A percentile compares a stretch with the other conserved stretches of the same genome.
Conservation (phyloP, 2,797 vertebrate genomes). For the Chaunax sp. region DNA sequence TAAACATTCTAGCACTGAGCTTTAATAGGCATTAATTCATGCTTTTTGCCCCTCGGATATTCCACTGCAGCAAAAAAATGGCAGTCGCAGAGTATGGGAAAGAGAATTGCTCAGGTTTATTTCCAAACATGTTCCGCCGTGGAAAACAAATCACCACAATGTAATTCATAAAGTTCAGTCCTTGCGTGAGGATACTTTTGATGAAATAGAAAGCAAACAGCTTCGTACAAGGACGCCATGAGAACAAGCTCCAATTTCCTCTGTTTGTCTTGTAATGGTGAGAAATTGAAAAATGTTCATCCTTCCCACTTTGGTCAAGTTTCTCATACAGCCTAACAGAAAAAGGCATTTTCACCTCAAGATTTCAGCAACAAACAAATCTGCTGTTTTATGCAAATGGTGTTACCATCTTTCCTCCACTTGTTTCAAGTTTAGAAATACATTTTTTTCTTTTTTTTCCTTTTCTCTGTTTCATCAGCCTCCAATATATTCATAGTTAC, state of each 20-base stretch:
- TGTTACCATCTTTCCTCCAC: conserved; percentile 4
- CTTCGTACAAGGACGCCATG: conserved; percentile 29
- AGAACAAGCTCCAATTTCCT: conserved; percentile 23
- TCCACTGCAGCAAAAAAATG: conserved; percentile 38
- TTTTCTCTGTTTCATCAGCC: neutral
- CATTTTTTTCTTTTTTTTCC: neutral
- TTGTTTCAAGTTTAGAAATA: conserved; percentile 33
- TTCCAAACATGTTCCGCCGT: conserved; percentile 25
- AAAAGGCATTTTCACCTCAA: conserved; percentile 16
- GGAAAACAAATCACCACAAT: conserved; percentile 46
- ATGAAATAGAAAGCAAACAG: conserved; percentile 49
- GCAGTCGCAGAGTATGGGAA: conserved; percentile 20
- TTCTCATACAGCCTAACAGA: conserved; percentile 19
- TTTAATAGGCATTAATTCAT: conserved; percentile 79
- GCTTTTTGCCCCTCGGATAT: conserved; percentile 69
- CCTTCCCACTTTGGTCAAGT: conserved; percentile 2
- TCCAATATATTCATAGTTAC: conserved; percentile 12
- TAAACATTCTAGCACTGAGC: conserved; percentile 64
- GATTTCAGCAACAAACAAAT: conserved; percentile 50
- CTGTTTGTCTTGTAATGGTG: conserved; percentile 26
- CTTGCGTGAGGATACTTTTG: conserved; percentile 29
- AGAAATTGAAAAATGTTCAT: conserved; percentile 31
- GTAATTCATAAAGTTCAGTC: conserved; percentile 36
- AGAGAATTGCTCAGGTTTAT: conserved; percentile 43
- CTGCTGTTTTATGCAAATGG: conserved; percentile 38